Evolutionary conservation across 2,113 vertebrate genomes (phyloP).

Genomic region (Probosciger aterrimus): DNA sequence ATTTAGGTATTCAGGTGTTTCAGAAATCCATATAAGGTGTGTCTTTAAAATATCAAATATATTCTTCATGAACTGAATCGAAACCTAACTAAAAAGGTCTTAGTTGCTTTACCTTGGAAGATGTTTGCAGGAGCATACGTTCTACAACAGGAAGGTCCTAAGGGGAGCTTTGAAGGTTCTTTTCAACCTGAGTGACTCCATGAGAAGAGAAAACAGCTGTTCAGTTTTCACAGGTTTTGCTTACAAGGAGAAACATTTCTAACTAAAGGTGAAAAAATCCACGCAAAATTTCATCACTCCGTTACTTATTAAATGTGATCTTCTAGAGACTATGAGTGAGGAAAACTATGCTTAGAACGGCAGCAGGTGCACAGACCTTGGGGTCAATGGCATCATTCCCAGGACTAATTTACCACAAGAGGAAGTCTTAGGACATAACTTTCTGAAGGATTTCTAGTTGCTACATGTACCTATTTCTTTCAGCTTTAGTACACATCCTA

Average conservation of each 20-base stretch:
- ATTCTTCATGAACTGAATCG: background rate
- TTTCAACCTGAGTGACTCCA: background rate
- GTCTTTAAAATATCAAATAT: background rate
- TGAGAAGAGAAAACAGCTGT: background rate
- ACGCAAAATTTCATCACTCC: background rate
- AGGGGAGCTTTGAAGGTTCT: background rate
- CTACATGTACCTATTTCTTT: background rate
- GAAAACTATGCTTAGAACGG: background rate
- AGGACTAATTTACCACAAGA: background rate
- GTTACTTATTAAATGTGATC: background rate
- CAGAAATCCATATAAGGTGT: background rate
- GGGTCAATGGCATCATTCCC: background rate
- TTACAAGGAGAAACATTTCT: background rate
- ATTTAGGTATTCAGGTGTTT: background rate
- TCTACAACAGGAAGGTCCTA: background rate
- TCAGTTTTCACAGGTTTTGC: background rate
- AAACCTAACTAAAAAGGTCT: background rate
- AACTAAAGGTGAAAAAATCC: background rate
- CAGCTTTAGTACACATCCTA: background rate
- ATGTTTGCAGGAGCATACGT: background rate
- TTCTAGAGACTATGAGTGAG: fast-evolving
- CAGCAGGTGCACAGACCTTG: background rate
- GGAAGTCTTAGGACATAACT: background rate
- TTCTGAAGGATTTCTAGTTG: background rate
- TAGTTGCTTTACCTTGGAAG: background rate